These are phyloP conservation scores for Teinopalpus imperialis DNA, from an alignment of 2,888 invertebrate genomes.

Conservation along the genomic window DNA sequence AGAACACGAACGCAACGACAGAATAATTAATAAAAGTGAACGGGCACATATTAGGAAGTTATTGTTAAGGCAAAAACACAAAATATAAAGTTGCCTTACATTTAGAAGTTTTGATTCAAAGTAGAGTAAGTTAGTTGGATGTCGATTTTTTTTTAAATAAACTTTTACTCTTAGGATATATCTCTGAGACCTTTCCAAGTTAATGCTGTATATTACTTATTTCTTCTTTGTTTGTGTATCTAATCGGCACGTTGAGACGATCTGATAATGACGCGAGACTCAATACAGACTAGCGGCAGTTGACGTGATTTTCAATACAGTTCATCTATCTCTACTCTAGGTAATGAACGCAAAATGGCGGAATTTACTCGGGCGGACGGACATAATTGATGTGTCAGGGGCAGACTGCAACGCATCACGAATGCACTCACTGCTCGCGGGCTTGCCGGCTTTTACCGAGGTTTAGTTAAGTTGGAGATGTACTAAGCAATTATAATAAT, in stretches of 20 bases:
- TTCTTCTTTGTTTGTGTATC: too few relatives aligned
- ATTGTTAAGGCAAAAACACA: too few relatives aligned
- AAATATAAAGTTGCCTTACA: too few relatives aligned
- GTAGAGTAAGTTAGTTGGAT: too few relatives aligned
- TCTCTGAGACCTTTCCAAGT: too few relatives aligned
- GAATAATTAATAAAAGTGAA: slow-evolving; percentile 18
- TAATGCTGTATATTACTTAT: too few relatives aligned
- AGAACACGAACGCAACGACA: background rate
- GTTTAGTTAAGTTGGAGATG: background rate
- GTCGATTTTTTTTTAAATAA: too few relatives aligned
- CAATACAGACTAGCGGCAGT: background rate
- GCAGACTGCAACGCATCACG: slow-evolving; percentile 14
- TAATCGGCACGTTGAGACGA: too few relatives aligned
- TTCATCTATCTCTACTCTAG: background rate
- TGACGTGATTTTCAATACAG: background rate
- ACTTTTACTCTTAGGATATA: too few relatives aligned
- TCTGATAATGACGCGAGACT: too few relatives aligned
- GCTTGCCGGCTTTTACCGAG: slow-evolving; percentile 6
- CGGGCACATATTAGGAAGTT: slow-evolving; percentile 13
- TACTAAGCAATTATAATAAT: background rate
- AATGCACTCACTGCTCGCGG: slow-evolving; percentile 17
- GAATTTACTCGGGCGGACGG: background rate
- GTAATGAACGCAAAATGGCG: slow-evolving; percentile 13
- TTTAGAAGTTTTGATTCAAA: too few relatives aligned
- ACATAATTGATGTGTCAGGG: slow-evolving; percentile 24